Base-by-base conservation (phyloP, 1,140 invertebrate species). In the Conopomorpha cramerella region DNA sequence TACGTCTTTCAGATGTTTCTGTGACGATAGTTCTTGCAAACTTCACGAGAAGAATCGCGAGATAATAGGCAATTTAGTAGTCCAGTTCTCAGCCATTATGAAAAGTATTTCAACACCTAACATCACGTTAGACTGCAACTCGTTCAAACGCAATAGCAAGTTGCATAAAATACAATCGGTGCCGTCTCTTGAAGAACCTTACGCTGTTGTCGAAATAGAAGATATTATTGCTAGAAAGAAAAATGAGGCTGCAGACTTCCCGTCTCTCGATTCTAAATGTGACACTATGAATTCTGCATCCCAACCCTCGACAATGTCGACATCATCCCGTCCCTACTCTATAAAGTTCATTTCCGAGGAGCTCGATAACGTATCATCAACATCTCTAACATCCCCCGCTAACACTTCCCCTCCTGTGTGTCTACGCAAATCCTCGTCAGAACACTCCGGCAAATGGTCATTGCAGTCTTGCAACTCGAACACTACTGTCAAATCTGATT, bases 21-120 rank as follows among this genome's bases (percentile, higher is more conserved):
- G 74, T 49, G 70, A 71, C 35, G 57, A 59, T 12, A 53, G 48
- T 19, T 36, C 31, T 16, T 79, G 77, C 43, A 43, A 49, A 16
- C 55, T 72, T 41, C 73, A 79, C 44, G 45, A 56, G 19, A 56
- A 50, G 27, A 66, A 54, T 46, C 59, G 66, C 10, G 55, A 64
- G 25, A 39, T 44, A n/a, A 37, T 50, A 26, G 39, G 40, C 27
- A 45, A 66, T 40, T 52, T 71, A 15, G 43, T 66, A 12, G 61
- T 76, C 1, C 73, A 71, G 42, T 76, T 76, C 42, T 73, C 67
- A 14, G 68, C 51, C n/a, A 52, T 76, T 12, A 72, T 71, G 30
- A 70, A 54, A 52, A 76, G 71, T 54, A 70, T 76, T 38, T 76
- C 71, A 2, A 71, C 66, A 6, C 71, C 71, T 23, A 55, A 76